A percentile compares a stretch with the other conserved stretches of the same genome.
These are phyloP conservation scores for Ennomos fuscantarius DNA, from an alignment of 2,888 invertebrate species.

Conservation along the genomic window DNA sequence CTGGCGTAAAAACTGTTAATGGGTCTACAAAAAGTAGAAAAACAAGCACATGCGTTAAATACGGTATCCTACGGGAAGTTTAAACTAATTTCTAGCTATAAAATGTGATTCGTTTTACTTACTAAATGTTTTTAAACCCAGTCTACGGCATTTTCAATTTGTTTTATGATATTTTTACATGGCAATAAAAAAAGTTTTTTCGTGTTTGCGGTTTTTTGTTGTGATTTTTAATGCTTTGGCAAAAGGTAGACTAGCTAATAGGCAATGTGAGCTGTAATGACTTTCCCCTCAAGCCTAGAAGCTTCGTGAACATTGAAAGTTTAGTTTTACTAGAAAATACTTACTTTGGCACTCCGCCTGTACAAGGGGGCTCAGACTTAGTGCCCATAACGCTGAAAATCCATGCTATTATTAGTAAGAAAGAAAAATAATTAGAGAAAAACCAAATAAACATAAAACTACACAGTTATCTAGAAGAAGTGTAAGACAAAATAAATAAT, in stretches of 20 bases:
- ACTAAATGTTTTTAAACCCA: conserved; percentile 49
- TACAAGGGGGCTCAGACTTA: conserved; percentile 80
- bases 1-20: conserved; percentile 26
- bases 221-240: conserved; percentile 34
- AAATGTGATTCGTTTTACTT: conserved; percentile 28
- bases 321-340: conserved; percentile 56
- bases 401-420: conserved; percentile 82
- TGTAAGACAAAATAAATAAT: conserved; percentile 24
- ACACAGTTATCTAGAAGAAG: conserved; percentile 51
- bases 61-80: conserved; percentile 5
- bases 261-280: conserved; percentile 45
- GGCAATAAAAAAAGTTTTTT: conserved; percentile 38
- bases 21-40: conserved; percentile 21
- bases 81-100: conserved; percentile 22
- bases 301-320: conserved; percentile 47
- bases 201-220: conserved; percentile 27
- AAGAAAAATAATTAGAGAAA: conserved; percentile 59
- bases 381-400: conserved; percentile 84
- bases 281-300: conserved; percentile 56
- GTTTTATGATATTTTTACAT: conserved; percentile 32
- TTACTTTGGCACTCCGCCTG: conserved; percentile 85
- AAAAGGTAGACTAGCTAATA: conserved; percentile 31
- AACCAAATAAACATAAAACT: conserved; percentile 49
- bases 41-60: conserved; percentile 25
- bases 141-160: conserved; percentile 57